A percentile compares a stretch with the other conserved stretches of the same genome.
Conservation (phyloP, 2,797 vertebrate species). For the Mus caroli region DNA sequence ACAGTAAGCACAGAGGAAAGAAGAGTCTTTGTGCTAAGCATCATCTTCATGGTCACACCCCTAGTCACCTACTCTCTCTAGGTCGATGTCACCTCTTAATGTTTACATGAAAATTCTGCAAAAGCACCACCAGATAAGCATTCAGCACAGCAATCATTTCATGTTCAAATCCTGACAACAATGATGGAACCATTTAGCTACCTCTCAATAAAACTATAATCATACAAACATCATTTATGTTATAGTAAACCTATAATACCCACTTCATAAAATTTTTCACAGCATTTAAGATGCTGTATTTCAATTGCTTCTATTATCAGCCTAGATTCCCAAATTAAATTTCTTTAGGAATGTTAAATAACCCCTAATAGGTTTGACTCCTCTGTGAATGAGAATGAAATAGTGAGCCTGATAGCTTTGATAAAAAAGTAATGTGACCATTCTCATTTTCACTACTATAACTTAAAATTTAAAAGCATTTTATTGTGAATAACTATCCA, state of each 20-base stretch:
- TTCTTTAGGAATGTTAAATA: not conserved
- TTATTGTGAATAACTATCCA: not conserved
- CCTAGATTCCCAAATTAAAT: not conserved
- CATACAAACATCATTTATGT: not conserved
- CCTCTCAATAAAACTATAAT: not conserved
- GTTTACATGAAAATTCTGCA: too few relatives aligned
- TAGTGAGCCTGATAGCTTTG: not conserved
- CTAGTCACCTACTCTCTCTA: not conserved
- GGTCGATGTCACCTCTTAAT: not conserved
- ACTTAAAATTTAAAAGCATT: constrained; percentile 30
- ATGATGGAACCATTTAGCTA: too few relatives aligned
- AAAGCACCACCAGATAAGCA: not conserved
- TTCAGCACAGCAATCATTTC: not conserved
- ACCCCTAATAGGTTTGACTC: not conserved
- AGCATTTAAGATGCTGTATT: not conserved
- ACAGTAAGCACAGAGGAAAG: not conserved
- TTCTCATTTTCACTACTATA: constrained; percentile 37
- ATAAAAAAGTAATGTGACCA: constrained; percentile 25
- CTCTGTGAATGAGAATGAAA: not conserved
- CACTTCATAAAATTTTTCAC: not conserved
- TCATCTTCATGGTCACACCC: not conserved
- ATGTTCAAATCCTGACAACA: not conserved
- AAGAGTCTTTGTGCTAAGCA: not conserved
- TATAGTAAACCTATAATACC: not conserved
- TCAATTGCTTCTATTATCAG: not conserved